phyloP scores from a whole-genome alignment of 2,113 vertebrate genomes.

The Percopsis transmontana region DNA sequence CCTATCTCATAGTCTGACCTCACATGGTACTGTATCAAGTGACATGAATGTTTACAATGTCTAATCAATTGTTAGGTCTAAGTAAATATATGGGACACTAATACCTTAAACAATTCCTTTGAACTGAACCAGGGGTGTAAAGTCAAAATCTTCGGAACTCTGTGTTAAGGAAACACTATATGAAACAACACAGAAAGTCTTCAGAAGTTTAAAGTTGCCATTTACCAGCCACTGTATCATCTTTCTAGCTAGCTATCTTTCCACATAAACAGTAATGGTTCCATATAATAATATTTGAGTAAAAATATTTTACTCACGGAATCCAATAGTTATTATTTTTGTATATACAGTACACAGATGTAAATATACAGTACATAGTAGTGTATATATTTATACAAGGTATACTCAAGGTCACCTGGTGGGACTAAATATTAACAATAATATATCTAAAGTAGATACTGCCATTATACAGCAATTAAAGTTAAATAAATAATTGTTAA shows the following conservation, averaged over 20 bases:
- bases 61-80: constrained; percentile 62
- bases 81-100: constrained; percentile 65
- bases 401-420: no score
- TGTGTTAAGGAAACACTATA: constrained; percentile 44
- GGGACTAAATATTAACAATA: not conserved
- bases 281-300: no score
- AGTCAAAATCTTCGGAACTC: constrained; percentile 27
- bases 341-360: no score
- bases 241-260: no score
- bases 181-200: constrained; percentile 6
- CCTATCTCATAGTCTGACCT: constrained; percentile 65
- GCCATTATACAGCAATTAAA: no score
- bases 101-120: constrained; percentile 57
- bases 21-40: constrained; percentile 51
- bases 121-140: constrained; percentile 30
- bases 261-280: no score
- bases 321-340: no score
- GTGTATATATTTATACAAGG: no score
- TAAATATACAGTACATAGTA: no score
- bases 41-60: constrained; percentile 60
- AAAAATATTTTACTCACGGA: no score
- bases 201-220: constrained; percentile 16
- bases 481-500: not conserved
- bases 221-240: not conserved
- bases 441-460: not conserved